phyloP scores from a whole-genome alignment of 2,888 invertebrate genomes.

The Caenorhabditis sulstoni region DNA sequence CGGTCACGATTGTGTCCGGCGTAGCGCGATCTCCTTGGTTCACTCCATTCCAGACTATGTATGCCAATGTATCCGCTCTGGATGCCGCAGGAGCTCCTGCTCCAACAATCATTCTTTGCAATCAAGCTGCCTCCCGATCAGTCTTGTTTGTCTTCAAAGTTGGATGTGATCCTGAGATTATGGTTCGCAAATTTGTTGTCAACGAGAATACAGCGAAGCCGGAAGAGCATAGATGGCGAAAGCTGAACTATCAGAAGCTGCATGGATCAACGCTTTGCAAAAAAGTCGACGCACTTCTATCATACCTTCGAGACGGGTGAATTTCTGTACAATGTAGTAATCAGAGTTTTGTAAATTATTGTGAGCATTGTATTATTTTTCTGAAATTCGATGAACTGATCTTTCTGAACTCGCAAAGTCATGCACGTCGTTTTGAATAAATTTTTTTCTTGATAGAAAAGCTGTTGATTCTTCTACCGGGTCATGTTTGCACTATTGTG shows the following conservation, averaged over 20 bases:
- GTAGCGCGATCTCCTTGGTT: constrained; percentile 52
- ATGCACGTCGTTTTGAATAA: no score
- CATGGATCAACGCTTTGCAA: constrained; percentile 72
- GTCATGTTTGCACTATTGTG: neutral
- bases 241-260: constrained; percentile 67
- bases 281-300: constrained; percentile 72
- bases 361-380: no score
- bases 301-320: constrained; percentile 40
- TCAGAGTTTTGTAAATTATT: neutral
- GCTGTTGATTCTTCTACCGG: no score
- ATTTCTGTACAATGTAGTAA: neutral
- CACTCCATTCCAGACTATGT: constrained; percentile 61
- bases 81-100: constrained; percentile 68
- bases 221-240: constrained; percentile 48
- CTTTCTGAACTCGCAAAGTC: no score
- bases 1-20: constrained; percentile 26
- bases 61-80: constrained; percentile 73
- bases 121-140: constrained; percentile 66
- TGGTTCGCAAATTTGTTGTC: constrained; percentile 50
- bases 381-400: no score
- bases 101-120: constrained; percentile 73
- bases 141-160: constrained; percentile 71
- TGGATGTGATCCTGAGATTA: constrained; percentile 54
- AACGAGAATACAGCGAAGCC: constrained; percentile 34
- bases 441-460: neutral